Evolutionary conservation across 2,113 vertebrate genomes (phyloP), one percentile per base, ranked within the genome.

Genomic region (Panthera leo): DNA sequence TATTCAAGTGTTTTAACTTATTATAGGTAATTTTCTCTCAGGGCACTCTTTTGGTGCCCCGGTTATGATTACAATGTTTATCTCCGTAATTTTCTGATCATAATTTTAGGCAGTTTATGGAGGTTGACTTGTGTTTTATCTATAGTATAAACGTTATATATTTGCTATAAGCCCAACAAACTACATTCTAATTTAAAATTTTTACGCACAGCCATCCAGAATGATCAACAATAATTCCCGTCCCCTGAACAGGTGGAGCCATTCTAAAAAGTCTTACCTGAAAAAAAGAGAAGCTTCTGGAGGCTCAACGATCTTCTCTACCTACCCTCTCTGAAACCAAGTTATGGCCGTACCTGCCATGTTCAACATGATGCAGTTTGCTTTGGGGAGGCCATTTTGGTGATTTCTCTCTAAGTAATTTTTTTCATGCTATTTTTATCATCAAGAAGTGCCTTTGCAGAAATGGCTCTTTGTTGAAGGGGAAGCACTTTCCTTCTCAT

Each of bases 51-150:
- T 95, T 23, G 45, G 51, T 85, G 71, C 80, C 36, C 82, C 83
- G 61, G 65, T 78, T 48, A 73, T 45, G 71, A 91, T 87, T 58
- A 88, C 78, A 97, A 79, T 83, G 29, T 97, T 95, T 80, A 79
- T 73, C 71, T 86, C 29, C 55, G 78, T 79, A 53, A 76, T 83
- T 96, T 95, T 92, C 45, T 65, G 67, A 7, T 65, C 58, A 85
- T 70, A 63, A 58, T 63, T 79, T 68, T 31, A 76, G 71, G 83
- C 73, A 70, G 63, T 93, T 95, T 95, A 61, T 92, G 88, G 79
- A 53, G 61, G 71, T 71, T 82, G 61, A 65, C 48, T 95, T 91
- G 42, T 90, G 51, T 71, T 96, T 96, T 92, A 67, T 53, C 23
- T 75, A 42, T 15, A n/a, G 76, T 73, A 61, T 90, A 84, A 96